Evolutionary conservation across 1,140 invertebrate species (phyloP).

Genomic region (Marisa cornuarietis): DNA sequence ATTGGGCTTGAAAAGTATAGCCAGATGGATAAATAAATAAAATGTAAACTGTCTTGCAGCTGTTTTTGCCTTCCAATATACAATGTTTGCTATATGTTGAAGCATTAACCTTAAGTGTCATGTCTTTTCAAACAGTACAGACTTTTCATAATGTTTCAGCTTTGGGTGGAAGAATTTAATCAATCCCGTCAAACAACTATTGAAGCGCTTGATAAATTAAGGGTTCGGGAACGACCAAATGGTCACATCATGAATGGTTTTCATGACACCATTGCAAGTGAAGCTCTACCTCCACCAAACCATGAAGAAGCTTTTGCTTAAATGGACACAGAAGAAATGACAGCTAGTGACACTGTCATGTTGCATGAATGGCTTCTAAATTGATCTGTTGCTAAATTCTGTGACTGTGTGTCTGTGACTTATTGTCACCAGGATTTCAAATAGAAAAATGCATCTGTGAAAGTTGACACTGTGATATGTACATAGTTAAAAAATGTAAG

Average conservation of each 20-base stretch:
- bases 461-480: background rate
- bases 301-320: no score
- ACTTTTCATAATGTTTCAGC: slow-evolving; percentile 15
- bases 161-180: slow-evolving; percentile 43
- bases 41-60: background rate
- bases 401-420: no score
- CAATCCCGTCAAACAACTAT: slow-evolving; percentile 29
- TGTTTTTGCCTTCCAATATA: background rate
- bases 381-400: background rate
- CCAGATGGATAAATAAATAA: background rate
- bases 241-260: background rate
- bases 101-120: no score
- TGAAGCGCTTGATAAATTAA: slow-evolving; percentile 28
- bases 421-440: no score
- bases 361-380: background rate
- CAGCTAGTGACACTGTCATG: no score
- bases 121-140: no score
- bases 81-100: no score
- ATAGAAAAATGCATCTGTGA: background rate
- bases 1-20: background rate
- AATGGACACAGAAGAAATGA: no score
- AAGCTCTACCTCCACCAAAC: background rate
- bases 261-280: background rate
- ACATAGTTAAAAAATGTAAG: background rate
- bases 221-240: slow-evolving; percentile 27